Evolutionary conservation across 2,888 invertebrate species (phyloP).

Genomic region (Tiliacea citrago): DNA sequence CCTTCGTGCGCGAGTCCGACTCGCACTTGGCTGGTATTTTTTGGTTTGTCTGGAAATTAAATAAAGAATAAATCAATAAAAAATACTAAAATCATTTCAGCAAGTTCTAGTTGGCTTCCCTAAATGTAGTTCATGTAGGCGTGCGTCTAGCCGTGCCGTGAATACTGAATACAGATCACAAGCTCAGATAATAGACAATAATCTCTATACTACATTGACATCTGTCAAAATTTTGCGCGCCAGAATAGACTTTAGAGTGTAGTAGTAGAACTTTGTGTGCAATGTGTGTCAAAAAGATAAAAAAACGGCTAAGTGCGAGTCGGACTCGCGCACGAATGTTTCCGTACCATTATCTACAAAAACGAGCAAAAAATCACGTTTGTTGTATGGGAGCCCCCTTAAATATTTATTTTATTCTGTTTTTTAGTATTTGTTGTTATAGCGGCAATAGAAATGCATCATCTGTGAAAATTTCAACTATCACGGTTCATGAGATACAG

Average conservation of each 20-base stretch:
- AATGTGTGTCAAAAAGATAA: not conserved
- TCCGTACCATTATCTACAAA: too few relatives aligned
- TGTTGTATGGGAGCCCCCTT: too few relatives aligned
- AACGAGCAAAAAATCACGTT: too few relatives aligned
- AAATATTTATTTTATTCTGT: too few relatives aligned
- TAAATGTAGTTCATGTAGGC: conserved; percentile 49
- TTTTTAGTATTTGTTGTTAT: too few relatives aligned
- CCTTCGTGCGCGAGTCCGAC: too few relatives aligned
- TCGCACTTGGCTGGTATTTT: too few relatives aligned
- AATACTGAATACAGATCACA: conserved; percentile 58
- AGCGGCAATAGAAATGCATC: too few relatives aligned
- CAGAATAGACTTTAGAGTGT: conserved; percentile 31
- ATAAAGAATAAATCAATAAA: not conserved
- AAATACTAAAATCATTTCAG: not conserved
- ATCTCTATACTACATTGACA: conserved; percentile 48
- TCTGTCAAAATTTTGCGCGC: conserved; percentile 57
- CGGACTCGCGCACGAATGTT: too few relatives aligned
- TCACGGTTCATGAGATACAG: too few relatives aligned
- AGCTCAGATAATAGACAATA: conserved; percentile 58
- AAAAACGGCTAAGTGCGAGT: too few relatives aligned
- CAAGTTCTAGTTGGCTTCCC: conserved; percentile 35
- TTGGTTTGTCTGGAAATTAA: not conserved
- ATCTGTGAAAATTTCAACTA: too few relatives aligned
- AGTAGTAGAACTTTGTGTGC: conserved; percentile 1
- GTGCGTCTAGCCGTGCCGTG: conserved; percentile 38